Evolutionary conservation across 2,797 vertebrate genomes (phyloP), one percentile per base, ranked within the genome.

Genomic region (Eleutherodactylus coqui): DNA sequence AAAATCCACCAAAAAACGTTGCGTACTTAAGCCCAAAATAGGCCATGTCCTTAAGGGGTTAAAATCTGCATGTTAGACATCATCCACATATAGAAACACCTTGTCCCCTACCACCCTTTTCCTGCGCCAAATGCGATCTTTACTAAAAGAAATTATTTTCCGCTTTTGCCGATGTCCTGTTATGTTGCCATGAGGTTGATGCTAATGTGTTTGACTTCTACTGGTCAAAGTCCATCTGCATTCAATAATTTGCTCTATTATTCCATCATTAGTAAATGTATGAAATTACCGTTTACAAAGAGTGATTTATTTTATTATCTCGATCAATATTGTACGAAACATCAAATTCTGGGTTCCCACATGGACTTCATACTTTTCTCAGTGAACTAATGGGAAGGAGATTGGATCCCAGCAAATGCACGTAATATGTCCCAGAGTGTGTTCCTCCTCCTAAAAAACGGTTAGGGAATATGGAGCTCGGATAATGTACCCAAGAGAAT

Each of bases 171-270:
- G 51, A 53, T 21, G 5, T 1, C 51, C 51, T 24, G 19, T 5
- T 16, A 21, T 24, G 34, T 1, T 24, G 21, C 64, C 64, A 69
- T 69, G 19, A 69, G 38, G n/a, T 45, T 62, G 36, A 32, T n/a
- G 13, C 47, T 82, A 82, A 82, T 70, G 45, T 82, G 47, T 82
- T 82, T 82, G 64, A 8, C 32, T 51, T 21, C 11, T 36, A 24
- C n/a, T 9, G 81, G n/a, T 11, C 36, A 82, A 83, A 36, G 69
- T 83, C 49, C 69, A 60, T 60, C 21, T 75, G 51, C 9, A 32
- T 34, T 43, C 19, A 67, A 47, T 49, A 34, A 38, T 69, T 36
- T 64, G 19, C 14, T 67, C 11, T 4, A 34, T 70, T 72, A 47
- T 49, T 83, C 73, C 62, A 81, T 47, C n/a, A 11, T 83, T 73